These are phyloP conservation scores for Barbus barbus DNA, from an alignment of 2,113 vertebrate species.

Conservation along the genomic window DNA sequence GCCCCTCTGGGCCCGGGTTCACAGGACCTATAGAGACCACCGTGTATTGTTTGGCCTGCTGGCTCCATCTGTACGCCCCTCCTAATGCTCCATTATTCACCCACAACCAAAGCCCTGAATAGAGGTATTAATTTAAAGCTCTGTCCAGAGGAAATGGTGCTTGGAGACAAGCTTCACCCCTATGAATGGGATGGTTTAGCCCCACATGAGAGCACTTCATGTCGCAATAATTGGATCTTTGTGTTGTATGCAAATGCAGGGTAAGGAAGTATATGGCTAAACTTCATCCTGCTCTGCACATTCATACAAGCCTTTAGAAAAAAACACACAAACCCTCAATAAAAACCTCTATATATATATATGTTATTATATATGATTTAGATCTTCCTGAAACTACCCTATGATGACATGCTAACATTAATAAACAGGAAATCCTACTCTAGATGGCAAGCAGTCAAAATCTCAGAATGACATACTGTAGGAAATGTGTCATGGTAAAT, in stretches of 20 bases:
- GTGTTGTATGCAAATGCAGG: conserved; percentile 53
- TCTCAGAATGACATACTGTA: neutral
- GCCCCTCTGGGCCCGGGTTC: conserved; percentile 5
- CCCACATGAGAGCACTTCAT: conserved; percentile 38
- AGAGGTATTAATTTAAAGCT: conserved; percentile 54
- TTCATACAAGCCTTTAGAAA: neutral
- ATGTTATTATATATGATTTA: too few species aligned
- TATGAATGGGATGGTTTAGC: conserved; percentile 20
- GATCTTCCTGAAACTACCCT: neutral
- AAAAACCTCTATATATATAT: too few species aligned
- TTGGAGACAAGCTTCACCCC: conserved; percentile 32
- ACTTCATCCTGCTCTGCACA: neutral
- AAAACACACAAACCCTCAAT: neutral
- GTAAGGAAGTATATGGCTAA: conserved; percentile 19
- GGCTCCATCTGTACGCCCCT: conserved; percentile 16
- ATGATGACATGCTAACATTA: conserved; percentile 1
- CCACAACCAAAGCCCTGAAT: conserved; percentile 50
- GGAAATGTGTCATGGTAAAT: neutral
- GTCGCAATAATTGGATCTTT: conserved; percentile 53
- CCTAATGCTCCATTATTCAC: conserved; percentile 33
- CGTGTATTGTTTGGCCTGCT: conserved; percentile 39
- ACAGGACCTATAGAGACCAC: conserved; percentile 22
- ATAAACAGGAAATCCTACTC: conserved; percentile 2
- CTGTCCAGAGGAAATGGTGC: conserved; percentile 37
- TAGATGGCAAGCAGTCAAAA: neutral